These are phyloP conservation scores for Suillia variegata DNA, from an alignment of 2,888 invertebrate genomes.

Conservation along the genomic window DNA sequence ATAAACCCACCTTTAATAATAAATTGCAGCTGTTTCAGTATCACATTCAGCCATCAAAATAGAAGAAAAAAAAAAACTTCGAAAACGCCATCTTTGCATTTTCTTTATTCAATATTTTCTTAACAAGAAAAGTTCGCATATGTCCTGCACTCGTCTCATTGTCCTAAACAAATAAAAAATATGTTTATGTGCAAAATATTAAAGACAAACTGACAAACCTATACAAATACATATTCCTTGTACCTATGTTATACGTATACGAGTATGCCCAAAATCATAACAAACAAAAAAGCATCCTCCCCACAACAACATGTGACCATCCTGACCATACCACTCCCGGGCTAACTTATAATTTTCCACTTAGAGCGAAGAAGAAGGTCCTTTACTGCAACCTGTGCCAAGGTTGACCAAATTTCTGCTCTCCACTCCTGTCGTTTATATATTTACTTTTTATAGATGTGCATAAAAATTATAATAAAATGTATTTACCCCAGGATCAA, in stretches of 20 bases:
- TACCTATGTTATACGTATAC: neutral
- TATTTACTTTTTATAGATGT: conserved; percentile 30
- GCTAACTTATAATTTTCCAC: conserved; percentile 53
- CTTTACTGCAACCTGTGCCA: conserved; percentile 43
- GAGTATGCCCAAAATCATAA: conserved; percentile 8
- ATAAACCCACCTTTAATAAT: conserved; percentile 35
- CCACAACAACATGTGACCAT: neutral
- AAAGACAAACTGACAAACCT: conserved; percentile 53
- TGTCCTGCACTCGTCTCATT: conserved; percentile 16
- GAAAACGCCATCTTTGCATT: neutral
- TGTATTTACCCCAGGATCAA: conserved; percentile 56
- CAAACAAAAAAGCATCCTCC: neutral
- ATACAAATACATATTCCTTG: conserved; percentile 19
- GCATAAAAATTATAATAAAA: conserved; percentile 55
- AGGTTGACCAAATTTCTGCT: conserved; percentile 29
- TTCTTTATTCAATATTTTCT: conserved; percentile 43
- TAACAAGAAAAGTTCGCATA: conserved; percentile 21
- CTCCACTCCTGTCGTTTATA: too few species aligned
- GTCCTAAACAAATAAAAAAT: conserved; percentile 59
- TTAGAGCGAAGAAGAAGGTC: conserved; percentile 35
- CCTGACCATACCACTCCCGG: conserved; percentile 30
- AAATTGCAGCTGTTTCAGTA: conserved; percentile 44
- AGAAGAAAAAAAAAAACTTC: neutral
- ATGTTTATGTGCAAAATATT: conserved; percentile 59
- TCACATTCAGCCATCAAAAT: neutral